Evolutionary conservation across 1,140 invertebrate species (phyloP).

Genomic region (Dysdera silvatica): DNA sequence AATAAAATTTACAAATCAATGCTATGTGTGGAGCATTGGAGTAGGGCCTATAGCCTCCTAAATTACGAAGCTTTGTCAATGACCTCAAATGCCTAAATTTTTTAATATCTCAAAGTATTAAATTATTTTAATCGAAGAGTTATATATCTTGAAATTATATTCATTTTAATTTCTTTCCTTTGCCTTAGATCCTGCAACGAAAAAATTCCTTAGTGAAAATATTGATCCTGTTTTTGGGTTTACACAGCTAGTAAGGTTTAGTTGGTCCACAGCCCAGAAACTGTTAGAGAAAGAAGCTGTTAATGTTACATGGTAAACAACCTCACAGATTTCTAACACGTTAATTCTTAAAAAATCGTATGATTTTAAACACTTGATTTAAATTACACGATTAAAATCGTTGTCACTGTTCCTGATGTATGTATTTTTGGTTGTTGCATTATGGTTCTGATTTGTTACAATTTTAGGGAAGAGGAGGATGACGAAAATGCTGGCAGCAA

Average conservation of each 20-base stretch:
- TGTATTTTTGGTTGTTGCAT: neutral
- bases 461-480: conserved; percentile 41
- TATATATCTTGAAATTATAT: neutral
- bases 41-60: too few species aligned
- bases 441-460: neutral
- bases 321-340: neutral
- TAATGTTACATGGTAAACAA: conserved; percentile 58
- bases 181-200: conserved; percentile 81
- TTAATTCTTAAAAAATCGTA: neutral
- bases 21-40: too few species aligned
- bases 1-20: too few species aligned
- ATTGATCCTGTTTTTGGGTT: conserved; percentile 92
- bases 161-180: neutral
- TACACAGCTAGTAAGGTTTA: conserved; percentile 88
- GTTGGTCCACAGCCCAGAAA: conserved; percentile 88
- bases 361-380: neutral
- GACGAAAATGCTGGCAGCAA: conserved; percentile 37
- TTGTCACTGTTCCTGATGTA: neutral
- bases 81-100: too few species aligned
- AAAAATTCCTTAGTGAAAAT: conserved; percentile 74
- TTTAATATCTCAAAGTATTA: too few species aligned
- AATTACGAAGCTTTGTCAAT: too few species aligned
- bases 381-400: neutral
- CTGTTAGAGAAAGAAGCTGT: conserved; percentile 62
- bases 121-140: neutral